Evolutionary conservation across 1,140 invertebrate genomes (phyloP), one percentile per base, ranked within the genome.

Genomic region (Panagrolaimus sp.): DNA sequence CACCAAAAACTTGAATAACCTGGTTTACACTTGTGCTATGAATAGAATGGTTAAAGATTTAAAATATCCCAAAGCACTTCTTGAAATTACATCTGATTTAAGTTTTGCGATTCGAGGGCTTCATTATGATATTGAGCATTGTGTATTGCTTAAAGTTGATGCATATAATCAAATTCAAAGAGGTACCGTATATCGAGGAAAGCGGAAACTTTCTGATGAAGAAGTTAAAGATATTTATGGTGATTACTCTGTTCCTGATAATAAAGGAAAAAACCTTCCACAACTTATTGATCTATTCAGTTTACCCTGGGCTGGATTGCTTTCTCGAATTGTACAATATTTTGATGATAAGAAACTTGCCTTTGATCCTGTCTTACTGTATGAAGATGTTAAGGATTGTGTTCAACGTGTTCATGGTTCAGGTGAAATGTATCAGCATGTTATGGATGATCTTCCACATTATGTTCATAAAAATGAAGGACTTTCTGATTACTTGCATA

Each of bases 91-190:
- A 75, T 98, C 95, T 83, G 89, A 89, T 81, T 90, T 91, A 27
- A 88, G 89, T 71, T 96, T 94, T 87, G 91, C 92, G 16, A 91
- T 96, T 5, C 87, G 93, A 67, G 93, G 94, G 65, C 87, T 97
- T 8, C 93, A 96, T 85, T 97, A 93, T 87, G 94, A 97, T 84
- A 91, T 96, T 79, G 90, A 92, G 83, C 93, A 94, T 83, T 93
- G 93, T 42, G 84, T 96, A n/a, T 85, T 97, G 14, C 86, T 97
- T 74, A 97, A 98, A 85, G 87, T 98, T 74, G 93, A 97, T 85
- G 92, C 92, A 16, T 97, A 96, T 84, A 87, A 96, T 72, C 92
- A 96, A 87, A 93, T 97, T 75, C 93, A 97, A 84, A 88, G 93
- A 80, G 93, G 92, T 45, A 90, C 92, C 43, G 93, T 97, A n/a